A percentile compares a stretch with the other conserved stretches of the same genome.
Evolutionary conservation across 2,888 invertebrate species (phyloP).

Genomic region (Stenodera caucasica): DNA sequence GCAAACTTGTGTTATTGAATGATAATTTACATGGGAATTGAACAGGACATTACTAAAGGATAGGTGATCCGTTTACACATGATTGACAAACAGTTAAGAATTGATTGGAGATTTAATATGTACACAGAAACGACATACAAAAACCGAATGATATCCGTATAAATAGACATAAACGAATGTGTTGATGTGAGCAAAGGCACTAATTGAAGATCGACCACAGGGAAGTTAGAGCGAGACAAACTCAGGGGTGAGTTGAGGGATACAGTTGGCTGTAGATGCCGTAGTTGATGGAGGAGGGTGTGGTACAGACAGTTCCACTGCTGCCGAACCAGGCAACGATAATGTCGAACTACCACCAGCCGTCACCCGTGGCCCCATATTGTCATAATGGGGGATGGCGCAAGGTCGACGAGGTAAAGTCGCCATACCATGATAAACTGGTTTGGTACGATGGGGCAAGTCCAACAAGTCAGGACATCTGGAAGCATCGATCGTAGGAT

Average conservation of each 20-base stretch:
- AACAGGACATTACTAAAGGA: conserved; percentile 25
- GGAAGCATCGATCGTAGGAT: conserved; percentile 66
- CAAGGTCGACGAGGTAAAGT: conserved; percentile 56
- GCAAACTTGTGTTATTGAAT: conserved; percentile 7
- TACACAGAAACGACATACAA: conserved; percentile 31
- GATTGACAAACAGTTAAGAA: conserved; percentile 27
- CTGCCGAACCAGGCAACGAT: conserved; percentile 71
- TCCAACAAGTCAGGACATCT: conserved; percentile 82
- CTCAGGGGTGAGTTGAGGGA: conserved; percentile 60
- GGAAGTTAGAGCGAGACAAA: conserved; percentile 60
- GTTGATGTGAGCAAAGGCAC: conserved; percentile 56
- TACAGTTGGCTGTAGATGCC: conserved; percentile 60
- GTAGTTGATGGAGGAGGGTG: conserved; percentile 63
- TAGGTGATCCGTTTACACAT: conserved; percentile 22
- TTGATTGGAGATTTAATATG: conserved; percentile 23
- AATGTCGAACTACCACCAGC: conserved; percentile 87
- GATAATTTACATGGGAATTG: conserved; percentile 8
- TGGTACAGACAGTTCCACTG: conserved; percentile 53
- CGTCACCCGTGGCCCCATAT: conserved; percentile 87
- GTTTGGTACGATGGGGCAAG: conserved; percentile 62
- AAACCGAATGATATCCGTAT: conserved; percentile 21
- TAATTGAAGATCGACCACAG: conserved; percentile 56
- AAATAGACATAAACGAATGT: conserved; percentile 26
- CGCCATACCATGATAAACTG: conserved; percentile 55
- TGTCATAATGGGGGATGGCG: conserved; percentile 76